phyloP scores from a whole-genome alignment of 1,140 invertebrate genomes.

The Phymastichus coffea region DNA sequence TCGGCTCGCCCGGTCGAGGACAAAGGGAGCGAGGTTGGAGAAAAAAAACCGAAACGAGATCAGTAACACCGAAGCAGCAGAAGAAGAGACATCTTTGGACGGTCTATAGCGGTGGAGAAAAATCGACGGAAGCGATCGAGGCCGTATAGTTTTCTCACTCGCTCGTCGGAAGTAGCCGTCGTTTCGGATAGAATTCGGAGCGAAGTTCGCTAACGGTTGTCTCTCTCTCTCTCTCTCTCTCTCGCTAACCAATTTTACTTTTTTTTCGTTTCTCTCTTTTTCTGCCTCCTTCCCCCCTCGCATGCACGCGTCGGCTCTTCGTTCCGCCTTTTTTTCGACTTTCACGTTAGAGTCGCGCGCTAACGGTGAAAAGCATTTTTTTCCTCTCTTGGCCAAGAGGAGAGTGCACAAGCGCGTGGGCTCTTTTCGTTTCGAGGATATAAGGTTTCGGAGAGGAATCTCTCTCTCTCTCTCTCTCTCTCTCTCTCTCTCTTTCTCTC shows the following conservation, averaged over 20 bases:
- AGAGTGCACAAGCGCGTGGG: background rate
- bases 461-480: too few relatives aligned
- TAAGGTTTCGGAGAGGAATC: too few relatives aligned
- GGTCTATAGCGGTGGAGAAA: background rate
- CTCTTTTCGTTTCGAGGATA: too few relatives aligned
- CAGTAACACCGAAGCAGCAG: too few relatives aligned
- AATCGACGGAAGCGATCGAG: too few relatives aligned
- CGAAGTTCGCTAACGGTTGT: conserved; percentile 6
- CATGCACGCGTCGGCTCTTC: too few relatives aligned
- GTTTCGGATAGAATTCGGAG: conserved; percentile 3
- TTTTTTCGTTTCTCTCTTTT: background rate
- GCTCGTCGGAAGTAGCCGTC: background rate
- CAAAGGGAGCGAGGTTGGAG: background rate
- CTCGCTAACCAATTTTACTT: conserved; percentile 19
- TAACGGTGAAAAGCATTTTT: conserved; percentile 11
- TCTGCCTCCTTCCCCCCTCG: background rate
- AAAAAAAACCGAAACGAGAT: background rate
- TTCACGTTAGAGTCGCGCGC: background rate
- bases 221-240: too few relatives aligned
- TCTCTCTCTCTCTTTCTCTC: too few relatives aligned
- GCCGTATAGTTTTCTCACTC: background rate
- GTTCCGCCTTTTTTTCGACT: conserved; percentile 1
- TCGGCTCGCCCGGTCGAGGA: background rate
- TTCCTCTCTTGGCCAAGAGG: too few relatives aligned
- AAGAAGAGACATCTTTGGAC: background rate